Evolutionary conservation across 1,140 invertebrate genomes (phyloP), one percentile per base, ranked within the genome.

Genomic region (Daktulosphaira vitifoliae): DNA sequence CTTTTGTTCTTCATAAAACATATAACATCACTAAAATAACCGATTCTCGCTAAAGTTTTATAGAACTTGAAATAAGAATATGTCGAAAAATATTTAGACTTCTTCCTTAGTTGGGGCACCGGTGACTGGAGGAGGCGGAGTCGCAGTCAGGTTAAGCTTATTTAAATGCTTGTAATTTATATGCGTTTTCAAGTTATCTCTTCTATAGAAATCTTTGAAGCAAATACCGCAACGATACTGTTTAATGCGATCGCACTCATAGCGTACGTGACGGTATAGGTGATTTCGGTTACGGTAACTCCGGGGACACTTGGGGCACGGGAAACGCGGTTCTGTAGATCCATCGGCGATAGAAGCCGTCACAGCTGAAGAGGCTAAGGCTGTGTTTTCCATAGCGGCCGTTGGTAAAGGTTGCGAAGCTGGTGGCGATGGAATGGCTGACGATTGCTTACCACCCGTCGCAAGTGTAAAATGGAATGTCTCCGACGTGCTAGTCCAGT

Each of bases 171-270:
- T 68, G 48, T 67, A 67, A 25, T 67, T 68, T 6, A 69, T 68
- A 16, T 69, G 68, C 8, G 65, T 68, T 48, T 68, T 69, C 4
- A 71, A 48, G 15, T 68, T 68, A 54, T 69, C 66, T 44, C 67
- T 65, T 18, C 72, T 83, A 85, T 68, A 82, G 79, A 8, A 81
- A 78, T 70, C 84, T 85, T 69, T 69, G 33, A 65, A 53, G 37
- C 70, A 71, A 16, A 68, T 68, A 20, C 66, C 66, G 44, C 70
- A 71, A 18, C 79, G 79, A 68, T 86, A 87, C 29, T 81, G 79
- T 15, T 84, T 85, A 66, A 81, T 81, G 29, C 84, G 81, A 52
- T 81, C 82, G 69, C 78, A 79, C 66, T 79, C 78, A 70, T 77
- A 77, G 52, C 77, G 76, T 62, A 76, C 77, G 72, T 79, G 78